Percentiles rank a stretch among this genome's conserved stretches.
phyloP scores from a whole-genome alignment of 2,888 invertebrate genomes.

The Sabellastarte sp. region DNA sequence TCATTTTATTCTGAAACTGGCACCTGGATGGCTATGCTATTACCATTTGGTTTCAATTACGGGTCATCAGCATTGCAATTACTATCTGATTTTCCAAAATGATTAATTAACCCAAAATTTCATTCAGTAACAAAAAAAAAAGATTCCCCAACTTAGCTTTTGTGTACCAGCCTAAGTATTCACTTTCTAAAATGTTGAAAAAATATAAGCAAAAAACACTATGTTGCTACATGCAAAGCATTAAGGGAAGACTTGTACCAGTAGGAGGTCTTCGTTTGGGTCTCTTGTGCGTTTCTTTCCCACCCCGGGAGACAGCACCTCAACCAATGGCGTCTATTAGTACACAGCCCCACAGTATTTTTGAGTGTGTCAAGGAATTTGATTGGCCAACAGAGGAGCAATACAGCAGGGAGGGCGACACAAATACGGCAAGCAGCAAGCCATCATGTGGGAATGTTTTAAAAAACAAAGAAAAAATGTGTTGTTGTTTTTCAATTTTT shows the following conservation, averaged over 20 bases:
- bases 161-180: too few relatives aligned
- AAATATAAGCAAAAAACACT: constrained; percentile 37
- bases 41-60: too few relatives aligned
- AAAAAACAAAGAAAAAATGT: constrained; percentile 57
- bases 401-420: constrained; percentile 37
- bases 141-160: too few relatives aligned
- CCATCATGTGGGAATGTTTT: constrained; percentile 48
- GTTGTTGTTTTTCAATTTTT: too few relatives aligned
- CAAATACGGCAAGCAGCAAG: constrained; percentile 62
- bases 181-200: neutral
- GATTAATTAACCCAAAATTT: too few relatives aligned
- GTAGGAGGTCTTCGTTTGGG: neutral
- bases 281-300: neutral
- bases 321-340: constrained; percentile 60
- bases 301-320: constrained; percentile 61
- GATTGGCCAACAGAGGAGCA: constrained; percentile 54
- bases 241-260: neutral
- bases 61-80: too few relatives aligned
- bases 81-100: too few relatives aligned
- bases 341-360: constrained; percentile 42
- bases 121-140: too few relatives aligned
- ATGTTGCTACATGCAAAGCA: constrained; percentile 60
- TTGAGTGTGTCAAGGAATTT: constrained; percentile 37
- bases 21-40: too few relatives aligned
- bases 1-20: too few relatives aligned